phyloP scores from a whole-genome alignment of 2,888 invertebrate species.

The Malthinus flaveolus region DNA sequence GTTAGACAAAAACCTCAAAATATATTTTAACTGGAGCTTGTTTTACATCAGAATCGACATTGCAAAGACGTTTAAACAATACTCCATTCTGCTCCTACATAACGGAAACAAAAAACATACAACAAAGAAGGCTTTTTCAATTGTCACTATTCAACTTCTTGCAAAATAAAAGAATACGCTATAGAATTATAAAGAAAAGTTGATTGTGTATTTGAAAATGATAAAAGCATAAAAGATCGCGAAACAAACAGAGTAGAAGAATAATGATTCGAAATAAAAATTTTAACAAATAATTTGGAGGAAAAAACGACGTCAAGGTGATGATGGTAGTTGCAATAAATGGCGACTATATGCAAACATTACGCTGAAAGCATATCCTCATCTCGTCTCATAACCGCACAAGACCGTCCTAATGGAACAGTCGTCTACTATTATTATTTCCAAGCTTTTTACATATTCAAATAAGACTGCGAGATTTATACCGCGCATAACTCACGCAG shows the following conservation, averaged over 20 bases:
- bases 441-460: conserved; percentile 42
- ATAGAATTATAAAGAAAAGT: conserved; percentile 48
- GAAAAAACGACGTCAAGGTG: no score
- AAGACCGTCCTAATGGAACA: conserved; percentile 45
- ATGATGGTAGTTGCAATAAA: conserved; percentile 13
- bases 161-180: conserved; percentile 50
- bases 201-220: conserved; percentile 49
- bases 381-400: conserved; percentile 38
- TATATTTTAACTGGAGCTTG: conserved; percentile 30
- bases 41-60: conserved; percentile 50
- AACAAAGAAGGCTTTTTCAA: conserved; percentile 52
- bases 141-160: conserved; percentile 52
- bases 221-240: conserved; percentile 52
- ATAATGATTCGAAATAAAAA: conserved; percentile 34
- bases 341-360: conserved; percentile 35
- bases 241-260: conserved; percentile 52
- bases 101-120: conserved; percentile 51
- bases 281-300: no score
- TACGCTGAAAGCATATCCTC: conserved; percentile 45
- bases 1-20: conserved; percentile 13
- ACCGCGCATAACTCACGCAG: conserved; percentile 41
- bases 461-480: conserved; percentile 45
- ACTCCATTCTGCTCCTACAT: conserved; percentile 49
- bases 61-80: conserved; percentile 52
- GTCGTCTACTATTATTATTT: conserved; percentile 42